Conservation (phyloP, 2,888 invertebrate species). For the Mimumesa dahlbomi region DNA sequence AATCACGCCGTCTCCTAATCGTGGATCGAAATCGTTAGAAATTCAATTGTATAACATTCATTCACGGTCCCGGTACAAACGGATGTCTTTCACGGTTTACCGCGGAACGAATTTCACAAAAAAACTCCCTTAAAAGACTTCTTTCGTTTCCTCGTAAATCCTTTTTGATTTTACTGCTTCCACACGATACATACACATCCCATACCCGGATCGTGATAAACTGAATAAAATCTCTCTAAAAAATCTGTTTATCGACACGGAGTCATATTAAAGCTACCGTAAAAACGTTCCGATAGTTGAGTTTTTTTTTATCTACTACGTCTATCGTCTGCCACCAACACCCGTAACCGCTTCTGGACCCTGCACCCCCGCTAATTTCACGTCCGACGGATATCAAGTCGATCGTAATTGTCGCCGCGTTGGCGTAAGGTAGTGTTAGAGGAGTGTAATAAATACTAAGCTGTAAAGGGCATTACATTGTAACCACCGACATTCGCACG, state of each 20-base stretch:
- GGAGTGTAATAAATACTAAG: too few relatives aligned
- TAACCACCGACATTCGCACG: too few relatives aligned
- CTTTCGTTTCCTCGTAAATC: not conserved
- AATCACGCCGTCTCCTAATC: too few relatives aligned
- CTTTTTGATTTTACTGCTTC: slow-evolving; percentile 1
- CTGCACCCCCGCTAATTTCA: slow-evolving; percentile 22
- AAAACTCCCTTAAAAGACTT: slow-evolving; percentile 11
- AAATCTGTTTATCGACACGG: not conserved
- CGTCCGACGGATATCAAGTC: slow-evolving; percentile 27
- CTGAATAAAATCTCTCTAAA: not conserved
- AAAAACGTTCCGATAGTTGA: too few relatives aligned
- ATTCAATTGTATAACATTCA: too few relatives aligned
- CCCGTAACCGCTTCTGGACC: slow-evolving; percentile 20
- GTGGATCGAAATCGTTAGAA: too few relatives aligned
- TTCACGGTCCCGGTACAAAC: too few relatives aligned
- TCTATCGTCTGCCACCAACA: slow-evolving; percentile 24
- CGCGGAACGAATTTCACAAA: slow-evolving; percentile 12
- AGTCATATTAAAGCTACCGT: not conserved
- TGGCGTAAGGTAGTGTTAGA: too few relatives aligned
- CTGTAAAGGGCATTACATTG: slow-evolving; percentile 56
- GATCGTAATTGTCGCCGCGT: slow-evolving; percentile 21
- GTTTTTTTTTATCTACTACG: slow-evolving; percentile 4
- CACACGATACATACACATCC: not conserved
- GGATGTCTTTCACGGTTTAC: too few relatives aligned
- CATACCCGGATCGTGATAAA: not conserved